Base-by-base conservation (phyloP, 2,797 vertebrate genomes). In the Pyrocephalus nanus region DNA sequence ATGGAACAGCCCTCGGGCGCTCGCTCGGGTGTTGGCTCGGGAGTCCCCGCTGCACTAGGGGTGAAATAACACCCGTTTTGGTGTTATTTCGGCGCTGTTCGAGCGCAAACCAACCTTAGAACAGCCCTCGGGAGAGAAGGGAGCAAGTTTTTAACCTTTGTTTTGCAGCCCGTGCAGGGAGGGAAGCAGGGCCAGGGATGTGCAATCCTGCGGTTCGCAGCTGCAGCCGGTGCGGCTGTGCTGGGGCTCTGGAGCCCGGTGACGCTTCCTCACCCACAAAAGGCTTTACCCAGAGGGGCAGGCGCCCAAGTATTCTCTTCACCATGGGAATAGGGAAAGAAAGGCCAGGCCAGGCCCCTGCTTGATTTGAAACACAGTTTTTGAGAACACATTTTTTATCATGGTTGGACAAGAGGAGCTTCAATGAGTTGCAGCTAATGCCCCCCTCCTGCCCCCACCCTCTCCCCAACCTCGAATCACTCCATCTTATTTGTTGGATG, bases 281-380 rank as follows among this genome's bases (percentile, higher is more conserved):
- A 22, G 40, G 9, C 20, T 30, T 2, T 1, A 5, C 1, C 23
- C 3, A 1, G 2, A 27, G 21, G 4, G 29, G 2, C 47, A 17
- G 30, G 11, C 32, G 4, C 36, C 25, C 26, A 1, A 47, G 11
- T 2, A 1, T 8, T 11, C 19, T 1, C 40, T 42, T 53, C 30
- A 1, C 32, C 30, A 0, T 2, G 73, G 60, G 19, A 47, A n/a
- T 0, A 17, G 29, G 16, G 61, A 21, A 43, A 26, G 38, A 16
- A 53, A 32, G 19, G 36, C 11, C 23, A 61, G n/a, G 57, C 48
- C 30, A 27, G 43, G n/a, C 15, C 58, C 21, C 60, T 21, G 38
- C 29, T 6, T 61, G 15, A 4, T 54, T 34, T 9, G 12, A 34
- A 85, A 65, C 22, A 4, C 11, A 2, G 6, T 6, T 11, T 47